These are phyloP conservation scores for Invenusta paracnida DNA, from an alignment of 2,888 invertebrate genomes.

Conservation along the genomic window DNA sequence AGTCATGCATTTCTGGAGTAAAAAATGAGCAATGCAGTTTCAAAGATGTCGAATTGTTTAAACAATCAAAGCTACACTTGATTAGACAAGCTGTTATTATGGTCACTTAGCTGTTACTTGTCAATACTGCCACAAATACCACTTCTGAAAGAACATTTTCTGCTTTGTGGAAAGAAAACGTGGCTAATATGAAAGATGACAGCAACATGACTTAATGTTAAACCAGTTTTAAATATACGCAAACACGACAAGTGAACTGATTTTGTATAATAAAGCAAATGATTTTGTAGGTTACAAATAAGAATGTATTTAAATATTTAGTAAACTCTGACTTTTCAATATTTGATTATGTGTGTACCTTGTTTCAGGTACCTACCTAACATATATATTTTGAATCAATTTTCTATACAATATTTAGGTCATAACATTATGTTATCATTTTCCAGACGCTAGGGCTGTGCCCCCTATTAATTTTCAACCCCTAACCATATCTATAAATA, in stretches of 20 bases:
- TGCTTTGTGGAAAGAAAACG: not conserved
- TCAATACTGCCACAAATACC: not conserved
- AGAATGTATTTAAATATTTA: not conserved
- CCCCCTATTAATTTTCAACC: not conserved
- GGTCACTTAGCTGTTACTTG: not conserved
- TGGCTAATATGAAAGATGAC: conserved; percentile 15
- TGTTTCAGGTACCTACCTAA: no score
- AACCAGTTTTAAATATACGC: not conserved
- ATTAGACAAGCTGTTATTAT: not conserved
- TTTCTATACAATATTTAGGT: conserved; percentile 3
- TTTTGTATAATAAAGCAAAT: not conserved
- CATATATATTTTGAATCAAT: no score
- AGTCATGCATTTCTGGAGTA: not conserved
- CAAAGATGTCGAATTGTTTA: not conserved
- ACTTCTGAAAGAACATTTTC: conserved; percentile 21
- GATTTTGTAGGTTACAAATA: not conserved
- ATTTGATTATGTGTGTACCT: not conserved
- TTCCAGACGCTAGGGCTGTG: not conserved
- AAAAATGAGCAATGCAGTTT: not conserved
- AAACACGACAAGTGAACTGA: conserved; percentile 15
- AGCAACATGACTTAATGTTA: not conserved
- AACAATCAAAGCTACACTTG: not conserved
- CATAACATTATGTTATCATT: not conserved
- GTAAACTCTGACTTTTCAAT: not conserved
- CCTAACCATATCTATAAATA: not conserved